Conservation (phyloP, 2,888 invertebrate species). For the Heliconius sara region DNA sequence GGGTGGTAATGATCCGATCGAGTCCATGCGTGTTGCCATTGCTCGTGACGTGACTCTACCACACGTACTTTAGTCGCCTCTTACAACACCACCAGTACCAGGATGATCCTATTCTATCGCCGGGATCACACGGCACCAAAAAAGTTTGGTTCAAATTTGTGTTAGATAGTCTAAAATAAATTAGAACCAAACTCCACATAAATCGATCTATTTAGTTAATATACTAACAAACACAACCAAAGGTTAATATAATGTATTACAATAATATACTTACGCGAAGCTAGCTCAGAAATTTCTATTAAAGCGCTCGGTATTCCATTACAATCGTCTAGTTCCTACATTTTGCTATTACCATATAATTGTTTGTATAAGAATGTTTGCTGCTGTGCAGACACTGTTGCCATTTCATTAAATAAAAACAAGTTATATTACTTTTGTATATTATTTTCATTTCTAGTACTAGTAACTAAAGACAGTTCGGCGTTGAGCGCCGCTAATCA, state of each 20-base stretch:
- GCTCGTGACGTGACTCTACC: no score
- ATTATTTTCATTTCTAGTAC: neutral
- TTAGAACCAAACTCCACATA: no score
- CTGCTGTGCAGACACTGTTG: neutral
- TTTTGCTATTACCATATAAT: slow-evolving; percentile 27
- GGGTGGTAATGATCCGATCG: no score
- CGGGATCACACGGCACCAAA: no score
- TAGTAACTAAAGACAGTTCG: neutral
- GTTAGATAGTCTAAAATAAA: no score
- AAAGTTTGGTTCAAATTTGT: no score
- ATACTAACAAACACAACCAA: neutral
- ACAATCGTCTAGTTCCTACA: slow-evolving; percentile 18
- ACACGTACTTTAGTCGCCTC: no score
- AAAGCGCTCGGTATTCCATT: slow-evolving; percentile 24
- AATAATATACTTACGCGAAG: slow-evolving; percentile 15
- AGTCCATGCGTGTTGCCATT: no score
- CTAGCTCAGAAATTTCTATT: slow-evolving; percentile 22
- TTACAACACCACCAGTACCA: no score
- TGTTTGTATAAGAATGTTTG: slow-evolving; percentile 21
- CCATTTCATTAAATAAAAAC: neutral
- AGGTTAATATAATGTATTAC: slow-evolving; percentile 4
- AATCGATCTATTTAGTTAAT: neutral
- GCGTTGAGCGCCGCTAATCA: neutral
- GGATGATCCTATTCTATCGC: no score
- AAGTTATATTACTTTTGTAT: neutral